Base-by-base conservation (phyloP, 2,113 vertebrate species). In the Cebus imitator region DNA sequence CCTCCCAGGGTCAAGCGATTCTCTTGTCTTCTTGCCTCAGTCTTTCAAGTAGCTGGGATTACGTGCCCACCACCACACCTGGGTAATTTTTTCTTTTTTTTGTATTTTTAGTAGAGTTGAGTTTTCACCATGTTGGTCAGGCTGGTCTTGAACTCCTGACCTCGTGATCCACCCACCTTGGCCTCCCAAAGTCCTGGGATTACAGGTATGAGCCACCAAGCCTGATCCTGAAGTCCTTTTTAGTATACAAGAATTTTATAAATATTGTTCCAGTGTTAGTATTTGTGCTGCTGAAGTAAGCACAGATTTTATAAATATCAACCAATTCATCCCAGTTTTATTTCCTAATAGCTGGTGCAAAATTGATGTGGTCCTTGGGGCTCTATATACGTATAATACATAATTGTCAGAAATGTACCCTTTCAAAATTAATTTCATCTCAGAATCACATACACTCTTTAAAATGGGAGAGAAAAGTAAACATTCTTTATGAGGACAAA, bases 161-260 rank as follows among this genome's bases (percentile, higher is more conserved):
- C 61, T 64, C 13, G 1, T 30, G 27, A 64, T 64, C 12, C 12
- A 64, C 61, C 58, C 58, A 5, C 25, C 5, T 14, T 1, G 0
- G 61, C 61, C 61, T 64, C 61, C 12, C 27, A 30, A 64, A 64
- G 61, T 64, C 27, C 61, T 6, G 12, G 27, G 12, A 64, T 64
- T 30, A 64, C 12, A 64, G 5, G 27, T 30, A 5, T 64, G 12
- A 64, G 27, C 61, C 61, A 32, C 5, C 5, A 2, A 30, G 61
- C 61, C 61, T 2, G 27, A 12, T 2, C 43, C 37, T 43, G 25
- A 91, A 64, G 61, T 61, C 17, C 18, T 82, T 58, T 91, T 80
- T 45, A 61, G 45, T 85, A 16, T 80, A 87, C 40, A 68, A 91
- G 43, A 16, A 58, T 88, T 94, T 95, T 68, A 68, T 58, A 68